Evolutionary conservation across 2,888 invertebrate species (phyloP), one percentile per base, ranked within the genome.

Genomic region (Lacanobia wlatinum): DNA sequence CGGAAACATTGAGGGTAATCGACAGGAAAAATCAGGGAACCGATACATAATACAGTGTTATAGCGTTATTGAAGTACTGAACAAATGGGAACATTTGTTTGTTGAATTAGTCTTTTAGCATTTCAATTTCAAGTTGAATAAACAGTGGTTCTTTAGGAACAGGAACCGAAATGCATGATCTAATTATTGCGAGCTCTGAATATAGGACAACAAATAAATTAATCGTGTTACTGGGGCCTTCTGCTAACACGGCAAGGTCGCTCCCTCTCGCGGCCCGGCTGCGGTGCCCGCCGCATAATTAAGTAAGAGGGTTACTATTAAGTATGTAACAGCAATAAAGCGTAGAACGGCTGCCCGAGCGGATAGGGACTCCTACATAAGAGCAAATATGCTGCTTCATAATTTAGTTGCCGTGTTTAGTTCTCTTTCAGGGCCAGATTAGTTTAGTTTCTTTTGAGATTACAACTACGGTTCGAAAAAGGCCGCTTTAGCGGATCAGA

Each of bases 251-350:
- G 87, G 88, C 87, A 82, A 87, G 90, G 89, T 86, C 85, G 87
- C 83, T 85, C 92, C 93, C 92, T 91, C 92, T 85, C 87, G 84
- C 85, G 82, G 74, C 79, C 74, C 70, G 67, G 86, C 85, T 89
- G 90, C 86, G 89, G 92, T 89, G 89, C 91, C 91, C 90, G 92
- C 90, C 93, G 93, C 93, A 94, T 95, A 95, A 95, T 95, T 95
- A 95, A 95, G 92, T 93, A 94, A 94, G 90, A 93, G 94, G 94
- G 93, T 92, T 92, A 92, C 91, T 93, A 94, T 94, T 93, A 95
- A 94, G 93, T 92, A 94, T 95, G 94, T 94, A 94, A 92, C 91
- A 93, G 93, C 92, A 93, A 95, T 94, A 94, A 93, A 93, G 90
- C 89, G 88, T 79, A 86, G 86, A 90, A 91, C 90, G 87, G 87